Conservation (phyloP, 2,113 vertebrate species). For the Xiphophorus hellerii region DNA sequence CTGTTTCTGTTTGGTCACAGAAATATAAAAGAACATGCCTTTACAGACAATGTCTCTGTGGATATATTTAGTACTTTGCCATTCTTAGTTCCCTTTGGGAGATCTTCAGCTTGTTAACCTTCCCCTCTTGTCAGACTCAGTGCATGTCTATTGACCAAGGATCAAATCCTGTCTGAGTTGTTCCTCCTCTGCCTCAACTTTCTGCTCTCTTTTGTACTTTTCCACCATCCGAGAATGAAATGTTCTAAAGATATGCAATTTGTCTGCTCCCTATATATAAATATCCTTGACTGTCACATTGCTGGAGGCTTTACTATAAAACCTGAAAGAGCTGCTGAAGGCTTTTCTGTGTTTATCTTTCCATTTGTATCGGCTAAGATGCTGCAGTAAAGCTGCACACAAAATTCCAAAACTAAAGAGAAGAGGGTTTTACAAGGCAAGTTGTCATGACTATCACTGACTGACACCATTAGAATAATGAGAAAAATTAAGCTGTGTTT, state of each 20-base stretch:
- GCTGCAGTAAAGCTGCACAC: constrained; percentile 8
- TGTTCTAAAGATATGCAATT: constrained; percentile 27
- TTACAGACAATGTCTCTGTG: constrained; percentile 3
- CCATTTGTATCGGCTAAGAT: constrained; percentile 4
- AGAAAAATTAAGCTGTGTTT: constrained; percentile 3
- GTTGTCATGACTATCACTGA: constrained; percentile 6
- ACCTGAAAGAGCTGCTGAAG: constrained; percentile 7
- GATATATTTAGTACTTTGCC: constrained; percentile 28
- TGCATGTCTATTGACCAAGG: constrained; percentile 13
- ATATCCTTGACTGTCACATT: constrained; percentile 60
- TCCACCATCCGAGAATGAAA: constrained; percentile 28
- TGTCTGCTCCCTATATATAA: constrained; percentile 31
- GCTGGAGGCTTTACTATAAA: constrained; percentile 45
- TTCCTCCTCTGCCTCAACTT: constrained; percentile 21
- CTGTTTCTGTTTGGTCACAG: not conserved
- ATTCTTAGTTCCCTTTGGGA: constrained; percentile 26
- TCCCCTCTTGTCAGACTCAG: constrained; percentile 22
- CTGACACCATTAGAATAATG: not conserved
- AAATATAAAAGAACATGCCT: not conserved
- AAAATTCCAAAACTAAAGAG: not conserved
- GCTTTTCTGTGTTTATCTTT: constrained; percentile 9
- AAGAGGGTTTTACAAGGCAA: not conserved
- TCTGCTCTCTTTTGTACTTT: constrained; percentile 36
- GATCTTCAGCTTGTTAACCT: constrained; percentile 43
- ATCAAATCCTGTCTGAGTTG: constrained; percentile 55